Base-by-base conservation (phyloP, 1,140 invertebrate species). In the Drosophila ironensis region DNA sequence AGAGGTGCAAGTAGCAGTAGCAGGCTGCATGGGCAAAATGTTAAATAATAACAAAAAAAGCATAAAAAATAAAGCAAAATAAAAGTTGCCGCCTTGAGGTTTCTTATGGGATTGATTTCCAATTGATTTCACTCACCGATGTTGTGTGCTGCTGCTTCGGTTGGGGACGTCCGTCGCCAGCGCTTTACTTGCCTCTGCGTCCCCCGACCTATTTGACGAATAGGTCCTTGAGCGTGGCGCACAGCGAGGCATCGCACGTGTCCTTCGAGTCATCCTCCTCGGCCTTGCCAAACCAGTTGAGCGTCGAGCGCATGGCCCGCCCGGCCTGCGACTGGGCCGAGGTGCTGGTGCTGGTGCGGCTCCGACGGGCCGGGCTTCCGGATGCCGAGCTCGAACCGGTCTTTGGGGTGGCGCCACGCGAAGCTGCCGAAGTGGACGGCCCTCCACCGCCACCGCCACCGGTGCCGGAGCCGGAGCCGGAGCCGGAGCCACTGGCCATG, bases 181-280 rank as follows among this genome's bases (percentile, higher is more conserved):
- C 37, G 33, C 35, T 33, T 27, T 84, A 86, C 78, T 84, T 84
- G 70, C 80, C 47, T 50, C 66, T 63, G 66, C 57, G 56, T 9
- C 54, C 66, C 66, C 48, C 44, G 30, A 84, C 64, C 91, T 93
- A 95, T 92, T 95, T 95, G 24, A 95, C 95, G 88, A 96, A 96
- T 4, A 96, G 92, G 88, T 96, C 95, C 89, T 96, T 96, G 7
- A 96, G 91, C 6, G 95, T 95, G 27, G 95, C 94, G 89, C 95
- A 96, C 41, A 96, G 92, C 8, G 93, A 94, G 9, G 93, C 93
- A 52, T 96, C 95, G 90, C 94, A 95, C 6, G 94, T 92, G 54
- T 95, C 94, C 16, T 91, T 88, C 2, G 92, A 90, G 8, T 94
- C 93, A 24, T 94, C 93, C 28, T 94, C 93, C 6, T 94, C 93